Percentiles rank a stretch among this genome's conserved stretches.
These are phyloP conservation scores for Hyphantria cunea DNA, from an alignment of 1,140 invertebrate genomes.

Conservation along the genomic window DNA sequence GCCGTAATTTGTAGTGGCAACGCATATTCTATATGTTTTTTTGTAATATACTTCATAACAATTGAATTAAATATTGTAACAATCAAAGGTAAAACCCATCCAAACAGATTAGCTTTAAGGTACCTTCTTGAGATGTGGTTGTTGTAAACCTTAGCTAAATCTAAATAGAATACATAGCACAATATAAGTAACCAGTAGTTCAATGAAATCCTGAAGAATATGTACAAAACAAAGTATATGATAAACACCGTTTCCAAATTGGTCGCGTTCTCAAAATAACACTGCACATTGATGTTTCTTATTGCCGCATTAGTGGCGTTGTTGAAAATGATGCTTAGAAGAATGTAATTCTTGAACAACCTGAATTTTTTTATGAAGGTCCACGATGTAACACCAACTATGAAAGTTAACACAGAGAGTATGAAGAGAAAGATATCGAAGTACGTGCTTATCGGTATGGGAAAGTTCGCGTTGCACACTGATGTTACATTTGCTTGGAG, in stretches of 20 bases:
- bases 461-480: too few species aligned
- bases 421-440: not conserved
- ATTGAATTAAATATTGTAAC: not conserved
- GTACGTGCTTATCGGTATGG: not conserved
- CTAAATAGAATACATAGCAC: slow-evolving; percentile 8
- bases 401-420: not conserved
- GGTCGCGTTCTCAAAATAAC: not conserved
- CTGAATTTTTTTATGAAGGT: slow-evolving; percentile 4
- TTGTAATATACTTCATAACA: too few species aligned
- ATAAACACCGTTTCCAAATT: not conserved
- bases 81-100: not conserved
- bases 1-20: too few species aligned
- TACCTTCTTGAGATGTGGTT: not conserved
- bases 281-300: not conserved
- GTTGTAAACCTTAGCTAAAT: slow-evolving; percentile 1
- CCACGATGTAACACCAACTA: slow-evolving; percentile 3
- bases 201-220: not conserved
- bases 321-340: slow-evolving; percentile 10
- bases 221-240: too few species aligned
- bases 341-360: slow-evolving; percentile 1
- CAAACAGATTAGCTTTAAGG: slow-evolving; percentile 1
- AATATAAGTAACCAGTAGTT: not conserved
- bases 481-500: too few species aligned
- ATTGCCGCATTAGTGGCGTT: not conserved
- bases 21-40: too few species aligned